Base-by-base conservation (phyloP, 2,888 invertebrate species). In the Agelastica alni region DNA sequence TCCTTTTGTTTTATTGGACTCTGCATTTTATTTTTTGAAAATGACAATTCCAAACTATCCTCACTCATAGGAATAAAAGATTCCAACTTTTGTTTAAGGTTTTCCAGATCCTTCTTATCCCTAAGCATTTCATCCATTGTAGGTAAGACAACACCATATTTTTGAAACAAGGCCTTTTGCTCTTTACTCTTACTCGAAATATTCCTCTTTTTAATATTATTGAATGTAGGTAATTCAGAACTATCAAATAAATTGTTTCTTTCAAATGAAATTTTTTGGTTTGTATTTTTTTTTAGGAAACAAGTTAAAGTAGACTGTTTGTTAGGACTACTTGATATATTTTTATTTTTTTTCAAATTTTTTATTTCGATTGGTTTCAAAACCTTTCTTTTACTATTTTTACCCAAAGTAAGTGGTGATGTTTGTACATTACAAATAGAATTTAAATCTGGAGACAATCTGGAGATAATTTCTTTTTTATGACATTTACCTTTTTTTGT, bases 71-170 rank as follows among this genome's bases (percentile, higher is more conserved):
- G 57, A 14, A 45, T 26, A 22, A 62, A 56, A 12, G 47, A 46
- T 48, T 57, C 53, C 5, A 69, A 54, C 4, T 51, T 54, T 3
- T 51, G 32, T 43, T 60, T 62, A 10, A 62, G 56, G 14, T 53
- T 43, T 14, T 57, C 55, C 10, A 63, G 56, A 14, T 64, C 59
- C 36, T 58, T 49, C 22, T 58, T 56, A 52, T 65, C 62, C 12
- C 53, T 58, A 1, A 67, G 18, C n/a, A 67, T 61, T 53, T 65
- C 60, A 16, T 67, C 58, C n/a, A 54, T 51, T 28, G 66, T 59
- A 0, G 69, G 69, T 22, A 67, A 12, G 4, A 51, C 42, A 12
- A 69, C 53, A 13, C 66, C 67, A 59, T 69, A 68, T 42, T 58
- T 65, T 44, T 65, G 58, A 41, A 64, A 66, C 1, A 61, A 58